These are phyloP conservation scores for Jacana jacana DNA, from an alignment of 2,113 vertebrate species.

Conservation along the genomic window DNA sequence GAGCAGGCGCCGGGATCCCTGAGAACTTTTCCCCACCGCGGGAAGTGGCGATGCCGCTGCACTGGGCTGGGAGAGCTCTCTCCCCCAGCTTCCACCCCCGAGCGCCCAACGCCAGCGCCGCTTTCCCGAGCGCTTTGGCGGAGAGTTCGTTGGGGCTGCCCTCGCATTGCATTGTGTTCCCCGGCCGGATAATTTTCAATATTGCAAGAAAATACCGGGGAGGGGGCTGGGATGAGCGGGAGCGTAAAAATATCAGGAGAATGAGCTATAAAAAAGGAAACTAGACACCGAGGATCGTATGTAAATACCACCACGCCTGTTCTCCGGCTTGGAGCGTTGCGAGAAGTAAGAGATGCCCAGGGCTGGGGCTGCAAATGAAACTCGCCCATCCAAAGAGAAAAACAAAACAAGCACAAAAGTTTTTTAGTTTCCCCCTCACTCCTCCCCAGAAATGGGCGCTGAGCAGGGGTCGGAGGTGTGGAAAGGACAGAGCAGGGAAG, in stretches of 20 bases:
- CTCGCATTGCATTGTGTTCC: background rate
- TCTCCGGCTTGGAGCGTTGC: background rate
- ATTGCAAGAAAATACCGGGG: background rate
- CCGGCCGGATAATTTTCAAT: background rate
- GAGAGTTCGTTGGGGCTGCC: background rate
- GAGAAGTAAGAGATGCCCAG: background rate
- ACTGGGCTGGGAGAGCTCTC: background rate
- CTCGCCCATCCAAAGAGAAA: background rate
- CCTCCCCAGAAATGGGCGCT: background rate
- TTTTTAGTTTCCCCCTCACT: background rate
- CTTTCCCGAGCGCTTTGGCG: background rate
- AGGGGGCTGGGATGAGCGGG: background rate
- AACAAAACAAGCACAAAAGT: background rate
- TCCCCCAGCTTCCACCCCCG: background rate
- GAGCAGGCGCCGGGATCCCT: background rate
- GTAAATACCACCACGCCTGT: background rate
- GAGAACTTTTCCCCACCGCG: conserved; percentile 5
- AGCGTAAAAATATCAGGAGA: conserved; percentile 17
- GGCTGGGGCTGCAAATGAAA: background rate
- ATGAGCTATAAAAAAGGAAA: background rate
- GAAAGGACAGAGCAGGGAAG: background rate
- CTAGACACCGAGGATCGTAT: background rate
- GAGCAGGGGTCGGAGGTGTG: background rate
- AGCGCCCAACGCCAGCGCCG: background rate
- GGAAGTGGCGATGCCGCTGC: background rate